A percentile compares a stretch with the other conserved stretches of the same genome.
phyloP scores from a whole-genome alignment of 2,797 vertebrate species.

The Echiichthys vipera region DNA sequence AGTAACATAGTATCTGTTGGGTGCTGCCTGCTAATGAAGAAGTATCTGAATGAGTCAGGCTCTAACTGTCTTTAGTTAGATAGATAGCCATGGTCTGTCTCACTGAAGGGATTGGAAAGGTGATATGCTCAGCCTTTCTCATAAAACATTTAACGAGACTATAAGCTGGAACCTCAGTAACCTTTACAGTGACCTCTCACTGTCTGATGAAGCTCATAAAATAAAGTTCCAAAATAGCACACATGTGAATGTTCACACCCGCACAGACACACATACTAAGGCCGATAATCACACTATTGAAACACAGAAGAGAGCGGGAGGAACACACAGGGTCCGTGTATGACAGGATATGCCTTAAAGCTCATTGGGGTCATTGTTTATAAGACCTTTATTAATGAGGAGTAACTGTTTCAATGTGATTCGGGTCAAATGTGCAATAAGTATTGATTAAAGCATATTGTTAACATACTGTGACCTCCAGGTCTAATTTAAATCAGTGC shows the following conservation, averaged over 20 bases:
- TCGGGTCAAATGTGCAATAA: conserved; percentile 37
- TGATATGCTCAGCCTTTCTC: conserved; percentile 55
- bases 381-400: conserved; percentile 38
- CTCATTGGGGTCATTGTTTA: neutral
- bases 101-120: conserved; percentile 41
- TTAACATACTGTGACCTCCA: conserved; percentile 27
- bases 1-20: conserved; percentile 6
- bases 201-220: conserved; percentile 68
- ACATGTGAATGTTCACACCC: conserved; percentile 7
- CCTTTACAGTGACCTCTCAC: conserved; percentile 64
- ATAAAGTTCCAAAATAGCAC: conserved; percentile 28
- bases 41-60: conserved; percentile 2
- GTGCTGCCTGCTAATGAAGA: conserved; percentile 42
- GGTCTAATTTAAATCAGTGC: conserved; percentile 26
- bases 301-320: neutral
- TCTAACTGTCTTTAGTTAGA: conserved; percentile 33
- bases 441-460: conserved; percentile 47
- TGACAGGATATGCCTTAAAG: neutral
- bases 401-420: conserved; percentile 30
- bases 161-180: conserved; percentile 58
- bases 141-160: conserved; percentile 75
- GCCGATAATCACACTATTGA: neutral
- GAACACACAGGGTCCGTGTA: neutral
- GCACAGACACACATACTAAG: neutral
- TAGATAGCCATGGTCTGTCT: conserved; percentile 38